A percentile compares a stretch with the other conserved stretches of the same genome.
These are phyloP conservation scores for Cheilosia grossa DNA, from an alignment of 2,888 invertebrate species.

Conservation along the genomic window DNA sequence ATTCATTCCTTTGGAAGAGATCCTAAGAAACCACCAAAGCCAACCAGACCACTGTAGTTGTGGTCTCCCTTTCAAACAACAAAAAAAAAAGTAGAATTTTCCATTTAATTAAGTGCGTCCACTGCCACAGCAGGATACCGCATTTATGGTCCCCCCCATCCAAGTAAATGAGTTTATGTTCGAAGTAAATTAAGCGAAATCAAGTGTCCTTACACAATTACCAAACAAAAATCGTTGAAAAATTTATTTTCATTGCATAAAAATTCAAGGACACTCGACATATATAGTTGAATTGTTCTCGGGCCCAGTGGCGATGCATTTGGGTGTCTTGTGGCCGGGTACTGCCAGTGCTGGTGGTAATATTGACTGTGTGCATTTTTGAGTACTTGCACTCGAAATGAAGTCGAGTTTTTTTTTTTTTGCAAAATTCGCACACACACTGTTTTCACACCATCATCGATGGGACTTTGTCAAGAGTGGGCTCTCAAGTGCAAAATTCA, in stretches of 20 bases:
- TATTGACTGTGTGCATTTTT: slow-evolving; percentile 47
- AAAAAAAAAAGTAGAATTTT: slow-evolving; percentile 39
- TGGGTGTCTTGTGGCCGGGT: not conserved
- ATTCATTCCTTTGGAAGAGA: slow-evolving; percentile 44
- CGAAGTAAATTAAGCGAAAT: slow-evolving; percentile 67
- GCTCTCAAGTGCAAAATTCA: slow-evolving; percentile 41
- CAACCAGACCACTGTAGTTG: slow-evolving; percentile 27
- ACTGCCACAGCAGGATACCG: slow-evolving; percentile 60
- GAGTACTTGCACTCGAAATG: slow-evolving; percentile 47
- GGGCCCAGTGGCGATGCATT: not conserved
- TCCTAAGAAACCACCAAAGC: slow-evolving; percentile 32
- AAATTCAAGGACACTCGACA: slow-evolving; percentile 64
- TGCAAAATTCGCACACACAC: slow-evolving; percentile 36
- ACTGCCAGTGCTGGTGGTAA: slow-evolving; percentile 2
- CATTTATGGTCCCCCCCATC: slow-evolving; percentile 19
- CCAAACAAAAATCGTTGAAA: slow-evolving; percentile 45
- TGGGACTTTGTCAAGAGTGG: slow-evolving; percentile 38
- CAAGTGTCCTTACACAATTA: slow-evolving; percentile 70
- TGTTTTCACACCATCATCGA: slow-evolving; percentile 65
- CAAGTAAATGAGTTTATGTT: slow-evolving; percentile 47
- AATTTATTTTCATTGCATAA: slow-evolving; percentile 62
- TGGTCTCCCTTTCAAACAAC: slow-evolving; percentile 32
- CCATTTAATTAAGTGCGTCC: slow-evolving; percentile 68
- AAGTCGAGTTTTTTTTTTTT: slow-evolving; percentile 41
- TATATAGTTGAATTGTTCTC: slow-evolving; percentile 29